Base-by-base conservation (phyloP, 1,140 invertebrate species). In the Neoseiulus cucumeris region DNA sequence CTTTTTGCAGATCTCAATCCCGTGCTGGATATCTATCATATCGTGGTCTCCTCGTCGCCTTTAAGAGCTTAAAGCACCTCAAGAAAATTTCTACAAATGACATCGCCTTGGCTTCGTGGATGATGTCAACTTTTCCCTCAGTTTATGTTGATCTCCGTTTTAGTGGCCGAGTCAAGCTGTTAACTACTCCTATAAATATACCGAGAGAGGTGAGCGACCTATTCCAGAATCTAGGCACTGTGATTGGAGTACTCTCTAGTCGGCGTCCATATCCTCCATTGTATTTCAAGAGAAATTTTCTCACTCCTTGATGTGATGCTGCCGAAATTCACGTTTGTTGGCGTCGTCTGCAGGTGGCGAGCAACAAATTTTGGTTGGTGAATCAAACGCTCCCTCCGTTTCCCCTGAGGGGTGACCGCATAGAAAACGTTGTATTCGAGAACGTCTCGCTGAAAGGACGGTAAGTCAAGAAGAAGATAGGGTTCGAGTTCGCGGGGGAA, bases 341-440 rank as follows among this genome's bases (percentile, higher is more conserved):
- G n/a, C n/a, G n/a, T n/a, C n/a, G 9, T 39, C 22, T 25, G 14
- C 22, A 59, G 51, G 51, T 59, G 17, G 14, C 33, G 51, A 59
- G 51, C 33, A 59, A 59, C 22, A 59, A 59, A 59, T 59, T 59
- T 20, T 59, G 51, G 51, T 33, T 59, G 14, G 22, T 59, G 14
- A 59, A 59, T 59, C 51, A 59, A 20, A 59, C 14, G 25, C 51
- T 59, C 33, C 51, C 51, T 14, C 51, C 51, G 12, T 59, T 59
- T 25, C 51, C 51, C 22, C 51, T 59, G 14, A 12, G 51, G 33
- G 51, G 51, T 5, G 51, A 59, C 4, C 25, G 14, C 5, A 25
- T 59, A 29, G 51, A 59, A 59, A 59, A 33, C 22, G 51, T 59
- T 17, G 25, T 59, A 20, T 33, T 59, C 22, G 51, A 59, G 51